Percentiles rank a stretch among this genome's conserved stretches.
phyloP scores from a whole-genome alignment of 2,113 vertebrate genomes.

The Rhinoptilus africanus region DNA sequence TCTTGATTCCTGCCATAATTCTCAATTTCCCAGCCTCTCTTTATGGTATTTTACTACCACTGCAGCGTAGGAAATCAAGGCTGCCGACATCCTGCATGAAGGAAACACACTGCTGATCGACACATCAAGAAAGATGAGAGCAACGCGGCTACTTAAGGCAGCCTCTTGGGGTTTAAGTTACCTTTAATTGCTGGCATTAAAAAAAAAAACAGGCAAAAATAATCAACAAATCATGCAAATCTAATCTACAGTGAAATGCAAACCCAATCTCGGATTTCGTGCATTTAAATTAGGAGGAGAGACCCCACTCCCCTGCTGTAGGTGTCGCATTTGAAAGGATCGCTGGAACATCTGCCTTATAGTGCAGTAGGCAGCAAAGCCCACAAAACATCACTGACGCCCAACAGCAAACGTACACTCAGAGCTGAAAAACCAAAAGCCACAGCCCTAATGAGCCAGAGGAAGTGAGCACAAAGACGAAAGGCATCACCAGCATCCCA shows the following conservation, averaged over 20 bases:
- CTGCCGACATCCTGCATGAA: background rate
- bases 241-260: background rate
- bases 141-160: background rate
- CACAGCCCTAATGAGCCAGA: constrained; percentile 2
- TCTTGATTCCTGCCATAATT: background rate
- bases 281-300: background rate
- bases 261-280: background rate
- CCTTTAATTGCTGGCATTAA: background rate
- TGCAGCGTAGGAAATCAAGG: constrained; percentile 3
- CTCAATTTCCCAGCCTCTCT: background rate
- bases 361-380: background rate
- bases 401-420: background rate
- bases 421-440: constrained; percentile 4
- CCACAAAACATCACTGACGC: background rate
- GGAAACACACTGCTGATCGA: background rate
- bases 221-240: background rate
- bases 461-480: constrained; percentile 33
- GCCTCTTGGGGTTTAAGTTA: background rate
- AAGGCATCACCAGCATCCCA: constrained; percentile 16
- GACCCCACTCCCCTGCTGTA: background rate
- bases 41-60: background rate
- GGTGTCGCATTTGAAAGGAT: background rate
- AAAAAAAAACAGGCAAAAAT: background rate
- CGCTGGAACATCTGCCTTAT: background rate
- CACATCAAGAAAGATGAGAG: background rate